Evolutionary conservation across 2,888 invertebrate genomes (phyloP).

Genomic region (Rhamphomyia laevipes): DNA sequence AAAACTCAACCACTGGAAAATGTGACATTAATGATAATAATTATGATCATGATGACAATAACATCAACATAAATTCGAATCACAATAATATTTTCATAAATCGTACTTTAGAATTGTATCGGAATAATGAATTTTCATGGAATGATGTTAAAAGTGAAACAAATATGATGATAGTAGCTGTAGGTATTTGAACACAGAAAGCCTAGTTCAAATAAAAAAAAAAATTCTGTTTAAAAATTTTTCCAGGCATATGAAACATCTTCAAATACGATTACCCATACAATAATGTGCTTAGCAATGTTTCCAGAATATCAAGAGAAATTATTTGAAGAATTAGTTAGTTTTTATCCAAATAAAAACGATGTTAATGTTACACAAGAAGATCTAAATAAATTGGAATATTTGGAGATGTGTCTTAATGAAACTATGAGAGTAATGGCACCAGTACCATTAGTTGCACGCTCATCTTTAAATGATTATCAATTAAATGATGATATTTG

Average conservation of each 20-base stretch:
- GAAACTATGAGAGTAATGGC: neutral
- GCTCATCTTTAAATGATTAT: slow-evolving; percentile 19
- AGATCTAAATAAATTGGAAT: neutral
- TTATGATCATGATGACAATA: neutral
- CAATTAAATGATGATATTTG: slow-evolving; percentile 14
- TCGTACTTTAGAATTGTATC: neutral
- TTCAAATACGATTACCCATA: neutral
- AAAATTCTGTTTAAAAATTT: no score
- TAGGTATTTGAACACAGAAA: no score
- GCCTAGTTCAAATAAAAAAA: no score
- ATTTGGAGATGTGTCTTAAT: neutral
- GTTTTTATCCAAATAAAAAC: slow-evolving; percentile 19
- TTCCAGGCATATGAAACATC: neutral
- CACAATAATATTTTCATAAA: neutral
- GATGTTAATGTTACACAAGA: neutral
- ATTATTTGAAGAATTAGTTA: slow-evolving; percentile 27
- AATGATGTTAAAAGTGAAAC: neutral
- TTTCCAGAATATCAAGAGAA: slow-evolving; percentile 25
- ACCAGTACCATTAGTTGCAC: neutral
- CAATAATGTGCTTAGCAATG: slow-evolving; percentile 29
- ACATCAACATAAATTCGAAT: no score
- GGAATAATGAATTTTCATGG: neutral
- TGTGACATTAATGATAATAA: neutral
- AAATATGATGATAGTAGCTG: neutral
- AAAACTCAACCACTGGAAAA: neutral